Evolutionary conservation across 92 coral and sea anemone genomes (phyloP).

Genomic region (Parazoanthus swiftii): DNA sequence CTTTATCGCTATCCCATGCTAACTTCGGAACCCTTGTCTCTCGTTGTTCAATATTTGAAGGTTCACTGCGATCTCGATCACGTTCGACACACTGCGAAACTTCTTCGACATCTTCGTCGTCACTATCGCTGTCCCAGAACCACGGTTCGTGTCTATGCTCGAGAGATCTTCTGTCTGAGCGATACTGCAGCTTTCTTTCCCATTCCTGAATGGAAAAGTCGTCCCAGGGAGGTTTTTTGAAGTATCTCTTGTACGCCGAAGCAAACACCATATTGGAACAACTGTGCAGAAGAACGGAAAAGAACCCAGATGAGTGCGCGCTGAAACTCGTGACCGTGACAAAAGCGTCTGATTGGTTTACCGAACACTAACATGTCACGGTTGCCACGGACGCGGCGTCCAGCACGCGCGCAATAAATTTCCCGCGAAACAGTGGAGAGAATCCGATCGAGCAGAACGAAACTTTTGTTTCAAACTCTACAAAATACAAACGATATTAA

Average conservation of each 20-base stretch:
- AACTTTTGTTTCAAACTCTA: too few species aligned
- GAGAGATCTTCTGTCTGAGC: constrained; percentile 88
- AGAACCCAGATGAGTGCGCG: constrained; percentile 4
- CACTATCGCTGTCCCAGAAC: constrained; percentile 89
- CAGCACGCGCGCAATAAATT: constrained; percentile 33
- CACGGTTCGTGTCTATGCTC: constrained; percentile 94
- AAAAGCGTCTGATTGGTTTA: constrained; percentile 26
- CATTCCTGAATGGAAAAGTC: constrained; percentile 80
- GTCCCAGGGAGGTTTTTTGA: constrained; percentile 84
- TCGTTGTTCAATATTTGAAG: constrained; percentile 3
- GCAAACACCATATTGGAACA: constrained; percentile 73
- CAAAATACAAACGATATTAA: neutral
- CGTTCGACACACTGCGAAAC: constrained; percentile 53
- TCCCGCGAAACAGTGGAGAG: constrained; percentile 64
- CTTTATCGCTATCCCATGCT: constrained; percentile 21
- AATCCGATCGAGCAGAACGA: neutral
- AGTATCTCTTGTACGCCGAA: constrained; percentile 76
- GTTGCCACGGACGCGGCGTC: constrained; percentile 72
- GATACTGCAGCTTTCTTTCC: constrained; percentile 72
- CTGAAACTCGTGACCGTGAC: constrained; percentile 21
- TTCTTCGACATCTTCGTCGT: constrained; percentile 68
- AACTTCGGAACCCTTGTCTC: constrained; percentile 31
- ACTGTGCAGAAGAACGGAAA: neutral
- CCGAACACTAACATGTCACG: constrained; percentile 3
- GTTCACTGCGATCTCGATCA: constrained; percentile 41